These are phyloP conservation scores for Yponomeuta plumbellus DNA, from an alignment of 2,888 invertebrate species.

Conservation along the genomic window DNA sequence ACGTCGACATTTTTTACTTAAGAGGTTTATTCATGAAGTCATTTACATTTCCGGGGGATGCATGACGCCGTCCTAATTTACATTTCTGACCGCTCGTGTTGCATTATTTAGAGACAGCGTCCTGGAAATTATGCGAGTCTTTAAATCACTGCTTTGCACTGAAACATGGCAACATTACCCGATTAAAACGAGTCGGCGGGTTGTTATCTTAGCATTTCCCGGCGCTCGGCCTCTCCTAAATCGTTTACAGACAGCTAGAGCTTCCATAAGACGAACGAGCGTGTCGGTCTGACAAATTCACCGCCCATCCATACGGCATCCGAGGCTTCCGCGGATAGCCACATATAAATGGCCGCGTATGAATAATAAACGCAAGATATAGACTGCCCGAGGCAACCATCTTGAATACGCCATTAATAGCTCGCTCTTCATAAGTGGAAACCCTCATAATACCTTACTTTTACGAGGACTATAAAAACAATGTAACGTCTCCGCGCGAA, in stretches of 20 bases:
- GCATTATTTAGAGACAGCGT: conserved; percentile 36
- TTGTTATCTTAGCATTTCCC: conserved; percentile 34
- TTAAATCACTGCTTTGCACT: neutral
- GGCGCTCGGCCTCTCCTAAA: conserved; percentile 64
- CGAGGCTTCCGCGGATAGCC: conserved; percentile 17
- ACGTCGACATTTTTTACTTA: conserved; percentile 11
- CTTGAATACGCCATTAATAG: conserved; percentile 4
- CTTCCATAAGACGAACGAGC: conserved; percentile 70
- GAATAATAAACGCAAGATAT: conserved; percentile 2
- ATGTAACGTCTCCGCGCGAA: conserved; percentile 19
- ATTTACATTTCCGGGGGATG: conserved; percentile 66
- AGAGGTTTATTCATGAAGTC: conserved; percentile 67
- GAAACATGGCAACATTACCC: conserved; percentile 5
- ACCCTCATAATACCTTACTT: conserved; percentile 16
- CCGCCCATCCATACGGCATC: conserved; percentile 56
- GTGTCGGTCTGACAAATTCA: conserved; percentile 69
- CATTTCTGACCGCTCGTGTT: conserved; percentile 53
- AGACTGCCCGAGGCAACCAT: neutral
- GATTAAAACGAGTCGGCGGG: conserved; percentile 28
- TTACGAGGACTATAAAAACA: conserved; percentile 17
- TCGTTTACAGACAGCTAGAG: conserved; percentile 67
- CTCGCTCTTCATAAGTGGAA: conserved; percentile 20
- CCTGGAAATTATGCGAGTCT: conserved; percentile 8
- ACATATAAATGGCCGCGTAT: neutral
- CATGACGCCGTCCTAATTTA: conserved; percentile 49